Conservation (phyloP, 2,888 invertebrate species). For the Zootermopsis nevadensis region DNA sequence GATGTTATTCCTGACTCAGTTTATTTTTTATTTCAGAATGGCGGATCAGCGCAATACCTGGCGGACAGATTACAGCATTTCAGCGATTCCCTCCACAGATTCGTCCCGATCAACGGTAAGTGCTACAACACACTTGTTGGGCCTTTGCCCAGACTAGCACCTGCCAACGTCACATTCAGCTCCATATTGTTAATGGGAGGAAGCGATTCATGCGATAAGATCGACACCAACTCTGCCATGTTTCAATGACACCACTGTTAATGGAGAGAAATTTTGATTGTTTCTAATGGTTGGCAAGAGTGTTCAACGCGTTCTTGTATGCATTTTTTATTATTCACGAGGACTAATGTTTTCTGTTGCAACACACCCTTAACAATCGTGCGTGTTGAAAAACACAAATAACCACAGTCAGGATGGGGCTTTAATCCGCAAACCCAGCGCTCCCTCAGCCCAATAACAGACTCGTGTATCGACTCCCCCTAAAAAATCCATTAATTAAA, state of each 20-base stretch:
- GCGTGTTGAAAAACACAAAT: no score
- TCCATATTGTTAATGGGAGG: slow-evolving; percentile 37
- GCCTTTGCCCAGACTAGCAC: background rate
- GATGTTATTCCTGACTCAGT: background rate
- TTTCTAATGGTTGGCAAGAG: background rate
- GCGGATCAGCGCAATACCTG: slow-evolving; percentile 34
- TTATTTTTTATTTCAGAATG: slow-evolving; percentile 36
- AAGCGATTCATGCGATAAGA: slow-evolving; percentile 22
- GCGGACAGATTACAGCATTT: slow-evolving; percentile 31
- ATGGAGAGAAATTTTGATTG: background rate
- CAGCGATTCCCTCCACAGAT: slow-evolving; percentile 38
- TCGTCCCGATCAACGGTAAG: slow-evolving; percentile 37
- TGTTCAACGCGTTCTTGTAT: background rate
- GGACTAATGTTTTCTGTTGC: no score
- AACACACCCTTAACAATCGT: no score
- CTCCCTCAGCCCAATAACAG: no score
- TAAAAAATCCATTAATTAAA: no score
- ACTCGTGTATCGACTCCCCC: no score
- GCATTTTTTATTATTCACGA: no score
- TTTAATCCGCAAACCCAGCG: no score
- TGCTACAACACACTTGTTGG: slow-evolving; percentile 12
- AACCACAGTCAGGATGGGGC: no score
- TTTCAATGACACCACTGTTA: slow-evolving; percentile 6
- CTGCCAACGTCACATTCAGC: slow-evolving; percentile 15
- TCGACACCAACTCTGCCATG: slow-evolving; percentile 1